Conservation (phyloP, 2,888 invertebrate species). For the Ennomos fuscantarius region DNA sequence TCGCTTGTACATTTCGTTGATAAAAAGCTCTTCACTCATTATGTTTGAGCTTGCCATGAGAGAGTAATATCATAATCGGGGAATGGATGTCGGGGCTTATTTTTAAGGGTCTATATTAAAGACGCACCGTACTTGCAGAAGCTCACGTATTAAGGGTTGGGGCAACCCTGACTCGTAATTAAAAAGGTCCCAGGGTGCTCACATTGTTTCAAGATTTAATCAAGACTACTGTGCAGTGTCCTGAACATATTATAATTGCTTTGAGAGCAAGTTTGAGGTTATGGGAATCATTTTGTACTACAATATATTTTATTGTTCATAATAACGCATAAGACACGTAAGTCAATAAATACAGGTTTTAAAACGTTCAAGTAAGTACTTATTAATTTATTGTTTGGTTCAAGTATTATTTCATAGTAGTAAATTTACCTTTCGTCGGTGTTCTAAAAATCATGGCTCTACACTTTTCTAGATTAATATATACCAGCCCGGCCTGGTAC, state of each 20-base stretch:
- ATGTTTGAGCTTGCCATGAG: constrained; percentile 27
- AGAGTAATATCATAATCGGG: constrained; percentile 32
- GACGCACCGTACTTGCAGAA: constrained; percentile 14
- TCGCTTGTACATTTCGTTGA: constrained; percentile 51
- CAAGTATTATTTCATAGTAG: too few relatives aligned
- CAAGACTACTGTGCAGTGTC: constrained; percentile 3
- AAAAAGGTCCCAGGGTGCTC: constrained; percentile 21
- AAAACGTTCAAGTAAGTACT: too few relatives aligned
- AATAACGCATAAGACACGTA: too few relatives aligned
- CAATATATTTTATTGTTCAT: too few relatives aligned
- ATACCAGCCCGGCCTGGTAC: too few relatives aligned
- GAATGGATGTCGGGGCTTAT: constrained; percentile 28
- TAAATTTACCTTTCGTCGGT: too few relatives aligned
- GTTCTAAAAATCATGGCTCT: too few relatives aligned
- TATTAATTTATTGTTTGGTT: too few relatives aligned
- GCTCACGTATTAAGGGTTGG: constrained; percentile 18
- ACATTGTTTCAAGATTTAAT: constrained; percentile 24
- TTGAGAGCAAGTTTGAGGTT: neutral
- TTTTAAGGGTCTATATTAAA: constrained; percentile 24
- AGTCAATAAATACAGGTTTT: too few relatives aligned
- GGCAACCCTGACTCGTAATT: constrained; percentile 17
- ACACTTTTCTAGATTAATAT: too few relatives aligned
- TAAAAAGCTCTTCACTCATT: constrained; percentile 31
- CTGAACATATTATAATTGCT: constrained; percentile 2
- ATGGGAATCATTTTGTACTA: neutral